Conservation (phyloP, 2,113 vertebrate genomes). For the Gambusia holbrooki region DNA sequence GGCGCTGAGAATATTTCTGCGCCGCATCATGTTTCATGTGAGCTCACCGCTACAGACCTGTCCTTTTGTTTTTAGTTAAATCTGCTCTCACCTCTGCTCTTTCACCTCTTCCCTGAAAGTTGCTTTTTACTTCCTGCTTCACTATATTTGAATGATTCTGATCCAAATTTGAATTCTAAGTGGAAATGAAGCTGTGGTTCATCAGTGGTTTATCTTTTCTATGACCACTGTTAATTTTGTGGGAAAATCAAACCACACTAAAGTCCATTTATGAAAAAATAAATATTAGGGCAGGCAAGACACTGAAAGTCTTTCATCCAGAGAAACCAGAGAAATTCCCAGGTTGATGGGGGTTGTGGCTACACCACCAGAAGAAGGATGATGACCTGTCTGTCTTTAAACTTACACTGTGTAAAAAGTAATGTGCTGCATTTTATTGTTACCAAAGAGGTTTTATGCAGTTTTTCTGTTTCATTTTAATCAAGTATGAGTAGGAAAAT, state of each 20-base stretch:
- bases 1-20: constrained; percentile 35
- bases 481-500: not conserved
- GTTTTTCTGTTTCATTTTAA: not conserved
- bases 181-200: constrained; percentile 48
- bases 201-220: constrained; percentile 52
- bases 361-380: constrained; percentile 33
- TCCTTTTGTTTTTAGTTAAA: constrained; percentile 53
- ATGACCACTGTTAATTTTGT: constrained; percentile 53
- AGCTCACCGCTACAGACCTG: constrained; percentile 27
- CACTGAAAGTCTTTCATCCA: constrained; percentile 35
- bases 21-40: constrained; percentile 36
- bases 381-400: constrained; percentile 18
- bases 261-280: constrained; percentile 41
- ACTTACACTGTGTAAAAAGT: not conserved
- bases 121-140: constrained; percentile 24
- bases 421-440: not conserved
- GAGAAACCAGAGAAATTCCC: constrained; percentile 32
- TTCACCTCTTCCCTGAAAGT: constrained; percentile 33
- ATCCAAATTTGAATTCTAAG: constrained; percentile 35
- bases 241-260: constrained; percentile 45
- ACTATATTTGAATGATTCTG: constrained; percentile 29
- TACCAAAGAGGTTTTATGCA: not conserved
- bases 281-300: constrained; percentile 49
- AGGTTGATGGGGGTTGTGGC: constrained; percentile 35
- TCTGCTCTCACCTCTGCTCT: constrained; percentile 13